Percentiles rank a stretch among this genome's conserved stretches.
Evolutionary conservation across 2,113 vertebrate species (phyloP).

Genomic region (Hipposideros armiger): DNA sequence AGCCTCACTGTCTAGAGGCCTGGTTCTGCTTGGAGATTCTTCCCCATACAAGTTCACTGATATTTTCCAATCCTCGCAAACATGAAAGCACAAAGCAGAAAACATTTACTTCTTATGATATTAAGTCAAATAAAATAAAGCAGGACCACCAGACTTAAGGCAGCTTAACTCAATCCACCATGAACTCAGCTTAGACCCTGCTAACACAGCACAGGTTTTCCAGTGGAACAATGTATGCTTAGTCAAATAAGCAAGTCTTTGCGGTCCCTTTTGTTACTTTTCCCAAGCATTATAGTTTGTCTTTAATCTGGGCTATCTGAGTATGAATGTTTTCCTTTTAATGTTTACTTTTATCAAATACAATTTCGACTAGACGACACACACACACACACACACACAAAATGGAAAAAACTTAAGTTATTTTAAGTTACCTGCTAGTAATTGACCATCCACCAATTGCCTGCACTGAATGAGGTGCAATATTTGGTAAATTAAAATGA

Average conservation of each 20-base stretch:
- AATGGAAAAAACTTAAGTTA: neutral
- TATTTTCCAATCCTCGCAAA: slow-evolving; percentile 56
- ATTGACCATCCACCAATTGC: neutral
- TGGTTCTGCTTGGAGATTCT: slow-evolving; percentile 35
- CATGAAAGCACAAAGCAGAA: slow-evolving; percentile 56
- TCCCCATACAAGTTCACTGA: slow-evolving; percentile 42
- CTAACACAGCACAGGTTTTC: neutral
- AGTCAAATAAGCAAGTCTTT: neutral
- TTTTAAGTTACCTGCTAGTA: neutral
- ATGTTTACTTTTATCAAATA: neutral
- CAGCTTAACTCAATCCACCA: slow-evolving; percentile 65
- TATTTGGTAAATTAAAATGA: slow-evolving; percentile 6
- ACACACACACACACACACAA: neutral
- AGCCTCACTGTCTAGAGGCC: neutral
- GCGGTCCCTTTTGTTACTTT: neutral
- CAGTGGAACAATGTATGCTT: neutral
- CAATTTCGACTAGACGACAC: neutral
- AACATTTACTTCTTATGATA: slow-evolving; percentile 54
- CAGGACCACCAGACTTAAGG: slow-evolving; percentile 28
- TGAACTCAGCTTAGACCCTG: slow-evolving; percentile 40
- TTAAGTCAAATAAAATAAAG: slow-evolving; percentile 60
- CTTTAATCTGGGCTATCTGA: neutral
- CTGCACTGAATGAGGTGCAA: neutral
- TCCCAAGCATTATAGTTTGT: neutral
- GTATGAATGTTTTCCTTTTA: neutral